phyloP scores from a whole-genome alignment of 2,797 vertebrate genomes.

The Pantherophis vulpinus region DNA sequence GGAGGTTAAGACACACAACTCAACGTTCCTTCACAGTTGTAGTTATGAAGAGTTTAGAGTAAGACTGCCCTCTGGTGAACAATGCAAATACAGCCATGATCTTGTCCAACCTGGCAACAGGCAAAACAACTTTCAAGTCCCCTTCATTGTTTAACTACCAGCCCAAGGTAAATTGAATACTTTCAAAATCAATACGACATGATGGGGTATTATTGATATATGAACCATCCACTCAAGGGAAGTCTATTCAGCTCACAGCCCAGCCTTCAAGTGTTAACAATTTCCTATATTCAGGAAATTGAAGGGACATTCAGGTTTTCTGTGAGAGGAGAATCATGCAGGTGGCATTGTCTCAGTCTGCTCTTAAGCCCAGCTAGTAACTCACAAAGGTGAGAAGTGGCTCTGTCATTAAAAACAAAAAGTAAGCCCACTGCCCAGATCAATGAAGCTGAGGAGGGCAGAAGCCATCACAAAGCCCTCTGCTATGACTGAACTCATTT shows the following conservation, averaged over 20 bases:
- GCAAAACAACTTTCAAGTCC: neutral
- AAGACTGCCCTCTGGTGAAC: conserved; percentile 54
- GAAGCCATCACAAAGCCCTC: neutral
- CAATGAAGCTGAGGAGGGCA: neutral
- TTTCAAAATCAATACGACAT: rapidly evolving
- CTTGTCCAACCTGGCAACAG: neutral
- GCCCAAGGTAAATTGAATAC: neutral
- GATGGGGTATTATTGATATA: neutral
- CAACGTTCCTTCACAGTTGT: neutral
- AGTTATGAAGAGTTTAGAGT: rapidly evolving
- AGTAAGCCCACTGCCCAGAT: neutral
- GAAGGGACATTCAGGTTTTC: neutral
- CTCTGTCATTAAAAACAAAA: neutral
- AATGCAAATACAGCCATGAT: neutral
- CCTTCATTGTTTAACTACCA: rapidly evolving
- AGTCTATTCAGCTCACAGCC: neutral
- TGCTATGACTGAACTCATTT: neutral
- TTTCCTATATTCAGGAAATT: rapidly evolving
- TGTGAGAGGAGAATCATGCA: rapidly evolving
- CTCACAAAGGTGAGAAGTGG: neutral
- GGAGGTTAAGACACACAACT: rapidly evolving
- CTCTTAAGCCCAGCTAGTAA: neutral
- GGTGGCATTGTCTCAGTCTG: neutral
- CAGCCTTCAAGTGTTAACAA: neutral
- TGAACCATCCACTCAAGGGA: rapidly evolving